Evolutionary conservation across 2,113 vertebrate species (phyloP), one percentile per base, ranked within the genome.

Genomic region (Odontophorus gujanensis): DNA sequence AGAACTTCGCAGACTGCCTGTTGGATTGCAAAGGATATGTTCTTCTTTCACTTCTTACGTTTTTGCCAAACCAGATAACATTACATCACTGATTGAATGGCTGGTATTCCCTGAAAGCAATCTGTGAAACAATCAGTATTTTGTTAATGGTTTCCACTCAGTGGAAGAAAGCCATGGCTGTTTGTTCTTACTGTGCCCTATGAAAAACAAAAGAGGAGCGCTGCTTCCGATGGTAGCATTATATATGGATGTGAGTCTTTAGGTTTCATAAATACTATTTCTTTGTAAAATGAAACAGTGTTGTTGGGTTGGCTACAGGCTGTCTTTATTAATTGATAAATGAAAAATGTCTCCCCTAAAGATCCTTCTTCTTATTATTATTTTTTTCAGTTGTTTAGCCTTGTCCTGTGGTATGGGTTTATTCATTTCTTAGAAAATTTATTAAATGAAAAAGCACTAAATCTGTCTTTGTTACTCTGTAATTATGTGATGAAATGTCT

Each of bases 51-150:
- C 16, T 86, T 72, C 6, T 13, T 63, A 30, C 30, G 22, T 93
- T 91, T 88, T 92, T 81, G 73, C 66, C 57, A 78, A 93, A 57
- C n/a, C 48, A 69, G 83, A 26, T 93, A 81, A 67, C 3, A 8
- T 90, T 85, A n/a, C 55, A 74, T 86, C 61, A 48, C 24, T 55
- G 55, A 34, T 8, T 61, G 67, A 81, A 72, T 61, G 58, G 43
- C 16, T 90, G 62, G 9, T 92, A 16, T 93, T 93, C 77, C 66
- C 81, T 89, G 94, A 87, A 93, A 93, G 22, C 65, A 74, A 20
- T 55, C 25, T 22, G 16, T 25, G 53, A 67, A 90, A 89, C 73
- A 93, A 62, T 87, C 15, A 16, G 32, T 66, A 67, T 83, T 88
- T 92, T 92, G 65, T 93, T 94, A 80, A 53, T 58, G 28, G 30